Percentiles rank a stretch among this genome's conserved stretches.
phyloP scores from a whole-genome alignment of 2,113 vertebrate species.

The Phylloscopus trochiloides region DNA sequence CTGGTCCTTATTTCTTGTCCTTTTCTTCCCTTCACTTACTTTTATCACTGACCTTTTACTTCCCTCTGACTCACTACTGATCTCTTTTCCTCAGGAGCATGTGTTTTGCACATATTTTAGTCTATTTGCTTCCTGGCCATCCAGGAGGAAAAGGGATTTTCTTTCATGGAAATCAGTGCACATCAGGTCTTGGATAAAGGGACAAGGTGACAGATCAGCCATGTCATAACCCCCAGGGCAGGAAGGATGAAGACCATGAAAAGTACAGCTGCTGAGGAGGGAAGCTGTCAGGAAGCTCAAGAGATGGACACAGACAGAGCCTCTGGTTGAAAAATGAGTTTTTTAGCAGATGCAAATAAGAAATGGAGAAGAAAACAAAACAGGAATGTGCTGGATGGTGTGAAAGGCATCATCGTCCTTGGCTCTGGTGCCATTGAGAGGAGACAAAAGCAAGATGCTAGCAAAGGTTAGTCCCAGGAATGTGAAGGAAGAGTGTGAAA shows the following conservation, averaged over 20 bases:
- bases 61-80: not conserved
- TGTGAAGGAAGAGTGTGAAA: not conserved
- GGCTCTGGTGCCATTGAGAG: not conserved
- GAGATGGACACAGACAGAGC: not conserved
- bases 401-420: not conserved
- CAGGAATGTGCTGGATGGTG: not conserved
- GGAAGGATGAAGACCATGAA: not conserved
- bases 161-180: not conserved
- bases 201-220: not conserved
- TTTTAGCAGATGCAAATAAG: not conserved
- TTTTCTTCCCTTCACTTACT: not conserved
- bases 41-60: not conserved
- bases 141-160: not conserved
- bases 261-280: not conserved
- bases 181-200: not conserved
- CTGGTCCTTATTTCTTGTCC: not conserved
- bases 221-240: not conserved
- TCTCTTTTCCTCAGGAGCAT: not conserved
- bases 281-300: not conserved
- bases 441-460: not conserved
- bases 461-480: not conserved
- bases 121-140: not conserved
- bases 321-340: not conserved
- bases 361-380: not conserved
- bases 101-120: fast-evolving